Evolutionary conservation across 2,888 invertebrate species (phyloP).

Genomic region (Brenthis daphne): DNA sequence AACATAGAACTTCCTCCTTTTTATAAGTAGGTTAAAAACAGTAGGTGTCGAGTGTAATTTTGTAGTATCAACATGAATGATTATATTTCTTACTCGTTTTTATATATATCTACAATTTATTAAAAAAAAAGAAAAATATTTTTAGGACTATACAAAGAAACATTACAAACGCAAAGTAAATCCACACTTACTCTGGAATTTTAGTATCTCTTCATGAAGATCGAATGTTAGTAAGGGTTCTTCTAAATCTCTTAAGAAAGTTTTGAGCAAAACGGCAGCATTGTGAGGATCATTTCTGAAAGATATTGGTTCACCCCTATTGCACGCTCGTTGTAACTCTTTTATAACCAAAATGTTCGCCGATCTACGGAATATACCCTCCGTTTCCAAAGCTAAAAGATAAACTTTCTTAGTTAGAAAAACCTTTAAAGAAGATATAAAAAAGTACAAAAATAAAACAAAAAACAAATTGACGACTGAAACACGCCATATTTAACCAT

Average conservation of each 20-base stretch:
- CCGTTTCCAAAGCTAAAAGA: constrained; percentile 91
- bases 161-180: too few species aligned
- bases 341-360: constrained; percentile 92
- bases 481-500: too few species aligned
- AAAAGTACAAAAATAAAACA: too few species aligned
- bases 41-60: too few species aligned
- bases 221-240: constrained; percentile 97
- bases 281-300: constrained; percentile 93
- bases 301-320: constrained; percentile 91
- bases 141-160: background rate
- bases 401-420: background rate
- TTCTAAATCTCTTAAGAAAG: constrained; percentile 94
- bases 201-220: constrained; percentile 94
- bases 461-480: too few species aligned
- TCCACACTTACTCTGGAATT: constrained; percentile 90
- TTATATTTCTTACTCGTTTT: too few species aligned
- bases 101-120: too few species aligned
- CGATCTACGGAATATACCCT: constrained; percentile 97
- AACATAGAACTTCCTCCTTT: too few species aligned
- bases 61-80: too few species aligned
- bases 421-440: too few species aligned
- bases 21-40: too few species aligned
- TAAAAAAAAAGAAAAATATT: background rate
- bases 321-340: constrained; percentile 92
- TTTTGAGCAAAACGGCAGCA: constrained; percentile 97